Evolutionary conservation across 2,888 invertebrate species (phyloP).

Genomic region (Ophonus ardosiacus): DNA sequence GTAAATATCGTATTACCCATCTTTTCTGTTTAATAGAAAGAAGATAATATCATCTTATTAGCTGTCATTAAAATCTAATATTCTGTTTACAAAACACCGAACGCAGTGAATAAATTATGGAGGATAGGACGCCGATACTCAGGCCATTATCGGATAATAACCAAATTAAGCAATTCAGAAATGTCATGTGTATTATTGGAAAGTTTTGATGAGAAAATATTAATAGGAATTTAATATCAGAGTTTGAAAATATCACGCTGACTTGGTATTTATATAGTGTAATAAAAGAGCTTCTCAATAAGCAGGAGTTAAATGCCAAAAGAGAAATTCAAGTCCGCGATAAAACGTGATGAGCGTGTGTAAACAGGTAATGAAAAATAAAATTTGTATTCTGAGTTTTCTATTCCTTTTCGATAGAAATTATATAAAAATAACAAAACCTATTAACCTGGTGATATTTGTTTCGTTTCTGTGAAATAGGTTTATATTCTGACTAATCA

Average conservation of each 20-base stretch:
- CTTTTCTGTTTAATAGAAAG: background rate
- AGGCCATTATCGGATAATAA: constrained; percentile 22
- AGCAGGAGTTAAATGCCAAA: constrained; percentile 35
- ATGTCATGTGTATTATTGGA: constrained; percentile 41
- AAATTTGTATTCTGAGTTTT: background rate
- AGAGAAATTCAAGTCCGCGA: constrained; percentile 16
- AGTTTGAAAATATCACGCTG: constrained; percentile 46
- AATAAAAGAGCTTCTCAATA: constrained; percentile 17
- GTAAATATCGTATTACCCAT: too few relatives aligned
- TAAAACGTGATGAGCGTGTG: constrained; percentile 29
- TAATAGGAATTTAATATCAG: constrained; percentile 53
- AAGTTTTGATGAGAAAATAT: constrained; percentile 30
- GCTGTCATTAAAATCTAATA: constrained; percentile 25
- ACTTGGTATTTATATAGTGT: constrained; percentile 52
- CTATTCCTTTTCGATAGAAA: too few relatives aligned
- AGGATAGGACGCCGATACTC: background rate
- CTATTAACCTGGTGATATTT: too few relatives aligned
- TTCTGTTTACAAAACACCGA: constrained; percentile 18
- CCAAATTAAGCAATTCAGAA: constrained; percentile 21
- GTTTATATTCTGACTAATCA: too few relatives aligned
- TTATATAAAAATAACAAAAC: too few relatives aligned
- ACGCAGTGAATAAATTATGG: constrained; percentile 5
- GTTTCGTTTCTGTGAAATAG: too few relatives aligned
- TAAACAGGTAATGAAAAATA: background rate
- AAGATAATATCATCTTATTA: background rate